Conservation (phyloP, 1,140 invertebrate species). For the Drosophila lini region DNA sequence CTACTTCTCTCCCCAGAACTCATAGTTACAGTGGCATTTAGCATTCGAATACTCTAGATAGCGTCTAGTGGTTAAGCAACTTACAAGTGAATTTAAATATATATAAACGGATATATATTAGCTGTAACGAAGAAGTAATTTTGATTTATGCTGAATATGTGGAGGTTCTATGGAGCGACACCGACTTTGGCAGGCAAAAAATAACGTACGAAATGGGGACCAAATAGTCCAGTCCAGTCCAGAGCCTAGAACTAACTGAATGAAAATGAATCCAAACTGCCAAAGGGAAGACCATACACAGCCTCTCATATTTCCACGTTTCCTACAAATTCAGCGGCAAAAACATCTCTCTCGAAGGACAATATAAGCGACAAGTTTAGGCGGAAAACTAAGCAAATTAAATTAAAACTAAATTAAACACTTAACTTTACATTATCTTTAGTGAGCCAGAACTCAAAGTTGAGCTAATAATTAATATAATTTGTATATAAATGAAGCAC, state of each 20-base stretch:
- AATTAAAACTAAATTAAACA: constrained; percentile 7
- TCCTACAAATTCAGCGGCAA: constrained; percentile 28
- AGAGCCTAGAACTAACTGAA: constrained; percentile 36
- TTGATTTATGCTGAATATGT: constrained; percentile 11
- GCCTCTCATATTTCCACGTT: constrained; percentile 21
- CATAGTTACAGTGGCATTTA: constrained; percentile 70
- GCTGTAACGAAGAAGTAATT: neutral
- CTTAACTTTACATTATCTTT: constrained; percentile 22
- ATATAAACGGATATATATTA: constrained; percentile 37
- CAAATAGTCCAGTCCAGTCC: constrained; percentile 55
- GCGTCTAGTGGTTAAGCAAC: constrained; percentile 58
- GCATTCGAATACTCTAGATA: constrained; percentile 56
- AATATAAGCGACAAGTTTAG: constrained; percentile 36
- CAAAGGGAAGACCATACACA: constrained; percentile 5
- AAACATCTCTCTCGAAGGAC: constrained; percentile 40
- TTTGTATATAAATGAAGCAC: constrained; percentile 39
- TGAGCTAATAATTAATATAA: constrained; percentile 36
- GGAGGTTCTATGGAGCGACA: constrained; percentile 3
- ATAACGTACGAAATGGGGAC: constrained; percentile 43
- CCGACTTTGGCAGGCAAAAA: constrained; percentile 24
- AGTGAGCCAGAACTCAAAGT: constrained; percentile 52
- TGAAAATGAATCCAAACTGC: constrained; percentile 23
- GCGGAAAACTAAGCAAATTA: constrained; percentile 36
- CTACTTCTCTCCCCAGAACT: constrained; percentile 33
- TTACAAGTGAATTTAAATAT: constrained; percentile 51